Evolutionary conservation across 2,797 vertebrate species (phyloP).

Genomic region (Avahi laniger): DNA sequence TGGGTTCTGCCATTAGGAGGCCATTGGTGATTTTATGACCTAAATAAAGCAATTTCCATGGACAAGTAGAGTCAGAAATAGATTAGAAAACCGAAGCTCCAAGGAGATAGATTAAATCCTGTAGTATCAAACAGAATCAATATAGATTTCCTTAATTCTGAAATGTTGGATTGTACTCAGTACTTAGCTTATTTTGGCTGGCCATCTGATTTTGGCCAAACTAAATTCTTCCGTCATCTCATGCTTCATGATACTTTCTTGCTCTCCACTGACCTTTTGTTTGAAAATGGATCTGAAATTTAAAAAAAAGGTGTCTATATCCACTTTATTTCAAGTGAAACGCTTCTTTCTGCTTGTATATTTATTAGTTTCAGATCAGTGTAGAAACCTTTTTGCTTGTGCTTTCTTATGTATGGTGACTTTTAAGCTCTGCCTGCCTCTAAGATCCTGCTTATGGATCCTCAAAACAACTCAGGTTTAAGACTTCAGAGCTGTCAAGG

Average conservation of each 20-base stretch:
- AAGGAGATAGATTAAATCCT: neutral
- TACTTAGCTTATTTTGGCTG: neutral
- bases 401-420: neutral
- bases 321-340: conserved; percentile 20
- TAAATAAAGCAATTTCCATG: conserved; percentile 27
- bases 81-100: neutral
- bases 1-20: neutral
- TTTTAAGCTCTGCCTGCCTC: neutral
- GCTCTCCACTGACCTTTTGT: neutral
- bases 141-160: neutral
- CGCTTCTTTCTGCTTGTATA: neutral
- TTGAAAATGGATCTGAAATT: conserved; percentile 30
- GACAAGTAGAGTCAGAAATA: conserved; percentile 5
- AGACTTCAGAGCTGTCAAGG: neutral
- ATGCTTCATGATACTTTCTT: neutral
- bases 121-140: neutral
- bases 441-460: neutral
- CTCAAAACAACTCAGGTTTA: neutral
- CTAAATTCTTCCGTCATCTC: neutral
- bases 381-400: neutral
- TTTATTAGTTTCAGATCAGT: neutral
- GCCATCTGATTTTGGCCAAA: neutral
- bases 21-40: neutral
- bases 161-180: neutral
- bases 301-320: neutral